These are phyloP conservation scores for Ligdia adustata DNA, from an alignment of 2,888 invertebrate genomes.

Conservation along the genomic window DNA sequence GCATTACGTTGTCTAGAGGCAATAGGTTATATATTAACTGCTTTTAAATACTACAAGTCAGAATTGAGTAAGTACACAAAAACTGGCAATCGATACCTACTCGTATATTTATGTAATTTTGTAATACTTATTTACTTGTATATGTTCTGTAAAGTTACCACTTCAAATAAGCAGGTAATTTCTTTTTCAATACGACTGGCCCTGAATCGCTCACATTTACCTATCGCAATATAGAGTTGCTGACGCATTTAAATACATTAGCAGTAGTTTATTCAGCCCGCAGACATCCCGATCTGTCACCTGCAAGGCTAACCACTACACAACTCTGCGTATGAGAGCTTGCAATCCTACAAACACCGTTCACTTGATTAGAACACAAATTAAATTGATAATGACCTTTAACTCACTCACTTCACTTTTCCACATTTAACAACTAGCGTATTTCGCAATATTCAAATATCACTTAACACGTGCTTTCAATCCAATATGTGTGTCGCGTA, in stretches of 20 bases:
- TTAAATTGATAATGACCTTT: constrained; percentile 64
- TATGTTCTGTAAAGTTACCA: no score
- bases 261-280: constrained; percentile 59
- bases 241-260: constrained; percentile 68
- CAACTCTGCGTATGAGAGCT: constrained; percentile 61
- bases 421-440: constrained; percentile 10
- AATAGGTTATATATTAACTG: no score
- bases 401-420: constrained; percentile 58
- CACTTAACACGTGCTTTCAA: constrained; percentile 24
- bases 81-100: no score
- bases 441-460: no score
- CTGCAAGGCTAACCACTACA: constrained; percentile 72
- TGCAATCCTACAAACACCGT: constrained; percentile 62
- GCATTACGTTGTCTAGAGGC: no score
- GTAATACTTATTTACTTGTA: no score
- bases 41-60: no score
- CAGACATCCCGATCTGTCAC: constrained; percentile 52
- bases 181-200: constrained; percentile 42
- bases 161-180: no score
- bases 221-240: constrained; percentile 59
- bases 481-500: no score
- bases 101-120: no score
- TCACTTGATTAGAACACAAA: constrained; percentile 67
- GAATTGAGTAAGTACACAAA: no score
- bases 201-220: constrained; percentile 60